phyloP scores from a whole-genome alignment of 2,888 invertebrate species.

The Acheta domesticus region DNA sequence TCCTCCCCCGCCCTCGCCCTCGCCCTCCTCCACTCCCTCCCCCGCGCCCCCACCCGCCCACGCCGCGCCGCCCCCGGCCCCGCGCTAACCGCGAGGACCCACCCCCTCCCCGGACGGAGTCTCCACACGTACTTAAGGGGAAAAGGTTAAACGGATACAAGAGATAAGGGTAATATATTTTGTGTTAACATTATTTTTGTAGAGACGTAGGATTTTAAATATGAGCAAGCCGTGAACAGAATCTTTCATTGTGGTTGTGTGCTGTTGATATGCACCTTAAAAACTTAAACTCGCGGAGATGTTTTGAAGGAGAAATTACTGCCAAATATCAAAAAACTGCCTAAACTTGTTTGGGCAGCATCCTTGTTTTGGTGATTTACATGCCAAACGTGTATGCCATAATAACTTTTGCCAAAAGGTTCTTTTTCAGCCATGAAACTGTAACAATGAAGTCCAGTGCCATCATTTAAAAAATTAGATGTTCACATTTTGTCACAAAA shows the following conservation, averaged over 20 bases:
- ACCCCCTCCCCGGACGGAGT: no score
- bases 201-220: slow-evolving; percentile 1
- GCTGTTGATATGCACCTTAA: background rate
- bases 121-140: no score
- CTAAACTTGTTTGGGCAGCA: background rate
- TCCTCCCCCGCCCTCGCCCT: background rate
- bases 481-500: background rate
- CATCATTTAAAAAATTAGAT: slow-evolving; percentile 1
- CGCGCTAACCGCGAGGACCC: background rate
- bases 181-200: slow-evolving; percentile 31
- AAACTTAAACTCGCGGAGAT: background rate
- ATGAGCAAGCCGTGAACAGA: background rate
- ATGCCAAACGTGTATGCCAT: slow-evolving; percentile 11
- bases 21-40: background rate
- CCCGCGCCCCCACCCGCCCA: background rate
- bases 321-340: background rate
- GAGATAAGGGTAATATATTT: slow-evolving; percentile 28
- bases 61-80: background rate
- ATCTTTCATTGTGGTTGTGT: slow-evolving; percentile 21
- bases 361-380: slow-evolving; percentile 22
- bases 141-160: no score
- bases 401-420: slow-evolving; percentile 20
- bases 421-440: slow-evolving; percentile 23
- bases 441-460: slow-evolving; percentile 18
- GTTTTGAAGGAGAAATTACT: background rate